These are phyloP conservation scores for Heliconius sara DNA, from an alignment of 2,888 invertebrate genomes.

Conservation along the genomic window DNA sequence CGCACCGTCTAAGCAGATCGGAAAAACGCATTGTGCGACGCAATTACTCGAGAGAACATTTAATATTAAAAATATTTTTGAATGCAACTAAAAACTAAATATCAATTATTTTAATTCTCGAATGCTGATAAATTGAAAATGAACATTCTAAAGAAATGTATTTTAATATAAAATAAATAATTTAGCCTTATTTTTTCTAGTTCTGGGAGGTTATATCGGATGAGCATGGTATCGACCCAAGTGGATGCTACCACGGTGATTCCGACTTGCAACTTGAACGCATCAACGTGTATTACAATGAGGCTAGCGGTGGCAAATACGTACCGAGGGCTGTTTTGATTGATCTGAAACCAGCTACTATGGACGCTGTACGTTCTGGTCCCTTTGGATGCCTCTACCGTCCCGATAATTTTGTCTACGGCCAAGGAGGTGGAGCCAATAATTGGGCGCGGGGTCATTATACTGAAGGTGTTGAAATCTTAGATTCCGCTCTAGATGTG, in stretches of 20 bases:
- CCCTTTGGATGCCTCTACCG: conserved; percentile 88
- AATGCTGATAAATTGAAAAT: background rate
- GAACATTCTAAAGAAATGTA: too few relatives aligned
- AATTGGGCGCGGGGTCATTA: conserved; percentile 88
- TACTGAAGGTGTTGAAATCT: conserved; percentile 86
- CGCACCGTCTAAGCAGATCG: too few relatives aligned
- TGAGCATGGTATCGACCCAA: conserved; percentile 73
- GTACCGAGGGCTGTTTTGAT: conserved; percentile 72
- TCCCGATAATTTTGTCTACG: conserved; percentile 90
- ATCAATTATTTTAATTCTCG: background rate
- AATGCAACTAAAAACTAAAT: too few relatives aligned
- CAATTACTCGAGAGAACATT: too few relatives aligned
- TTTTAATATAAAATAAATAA: too few relatives aligned
- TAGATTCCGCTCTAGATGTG: conserved; percentile 85
- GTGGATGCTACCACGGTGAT: conserved; percentile 85
- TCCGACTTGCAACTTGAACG: conserved; percentile 89
- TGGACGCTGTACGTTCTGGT: conserved; percentile 88
- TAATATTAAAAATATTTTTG: too few relatives aligned
- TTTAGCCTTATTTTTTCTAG: conserved; percentile 54
- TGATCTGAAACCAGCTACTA: conserved; percentile 73
- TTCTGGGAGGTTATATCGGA: conserved; percentile 77
- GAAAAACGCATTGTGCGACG: too few relatives aligned
- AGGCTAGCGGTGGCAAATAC: conserved; percentile 83
- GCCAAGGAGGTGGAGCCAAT: conserved; percentile 84
- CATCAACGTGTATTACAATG: conserved; percentile 90